Conservation (phyloP, 2,888 invertebrate genomes). For the Cantharis rustica region DNA sequence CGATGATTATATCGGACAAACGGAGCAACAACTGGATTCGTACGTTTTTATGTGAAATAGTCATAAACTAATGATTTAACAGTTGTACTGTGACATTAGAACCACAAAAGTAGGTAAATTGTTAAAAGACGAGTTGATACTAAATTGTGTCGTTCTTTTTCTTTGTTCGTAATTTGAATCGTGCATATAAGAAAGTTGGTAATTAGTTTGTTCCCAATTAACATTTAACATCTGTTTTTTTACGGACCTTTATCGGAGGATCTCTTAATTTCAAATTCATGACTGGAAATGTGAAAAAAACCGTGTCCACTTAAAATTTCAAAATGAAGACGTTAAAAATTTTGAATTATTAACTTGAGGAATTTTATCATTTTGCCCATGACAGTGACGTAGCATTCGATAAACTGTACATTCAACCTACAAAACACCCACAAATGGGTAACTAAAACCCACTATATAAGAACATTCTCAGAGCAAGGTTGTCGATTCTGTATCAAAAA, state of each 20-base stretch:
- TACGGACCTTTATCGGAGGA: not conserved
- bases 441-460: slow-evolving; percentile 30
- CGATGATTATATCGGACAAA: not conserved
- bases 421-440: slow-evolving; percentile 31
- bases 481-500: slow-evolving; percentile 19
- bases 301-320: not conserved
- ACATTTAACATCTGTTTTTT: not conserved
- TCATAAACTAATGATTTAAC: not conserved
- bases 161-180: not conserved
- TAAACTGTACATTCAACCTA: slow-evolving; percentile 31
- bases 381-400: not conserved
- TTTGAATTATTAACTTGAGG: not conserved
- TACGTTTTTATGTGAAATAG: not conserved
- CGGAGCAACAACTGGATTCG: not conserved
- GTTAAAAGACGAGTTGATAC: not conserved
- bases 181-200: not conserved
- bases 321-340: not conserved
- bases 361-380: not conserved
- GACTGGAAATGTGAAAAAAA: not conserved
- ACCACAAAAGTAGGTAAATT: not conserved
- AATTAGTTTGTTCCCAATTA: not conserved
- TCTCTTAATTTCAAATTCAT: not conserved
- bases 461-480: slow-evolving; percentile 35
- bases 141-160: not conserved
- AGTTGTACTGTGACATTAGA: not conserved